Conservation (phyloP, 2,888 invertebrate species). For the Eupithecia pulchellata region DNA sequence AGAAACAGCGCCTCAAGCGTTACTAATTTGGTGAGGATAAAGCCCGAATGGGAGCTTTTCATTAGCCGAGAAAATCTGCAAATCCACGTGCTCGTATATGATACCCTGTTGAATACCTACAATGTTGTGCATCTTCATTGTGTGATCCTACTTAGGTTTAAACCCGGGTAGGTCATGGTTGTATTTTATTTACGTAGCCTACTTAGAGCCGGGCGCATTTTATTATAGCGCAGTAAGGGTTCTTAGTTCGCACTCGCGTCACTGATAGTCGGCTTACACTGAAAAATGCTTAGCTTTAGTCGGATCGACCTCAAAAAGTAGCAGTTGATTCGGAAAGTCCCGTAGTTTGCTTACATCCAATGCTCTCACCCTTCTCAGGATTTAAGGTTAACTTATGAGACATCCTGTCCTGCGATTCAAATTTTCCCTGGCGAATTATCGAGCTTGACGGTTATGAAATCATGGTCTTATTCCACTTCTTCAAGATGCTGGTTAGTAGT, state of each 20-base stretch:
- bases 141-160: slow-evolving; percentile 32
- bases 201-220: slow-evolving; percentile 30
- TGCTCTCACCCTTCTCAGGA: background rate
- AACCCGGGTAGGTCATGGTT: slow-evolving; percentile 24
- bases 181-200: slow-evolving; percentile 35
- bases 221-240: slow-evolving; percentile 28
- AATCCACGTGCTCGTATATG: slow-evolving; percentile 24
- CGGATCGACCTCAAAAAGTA: background rate
- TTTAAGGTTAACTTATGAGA: background rate
- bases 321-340: background rate
- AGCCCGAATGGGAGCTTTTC: slow-evolving; percentile 13
- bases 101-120: slow-evolving; percentile 18
- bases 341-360: background rate
- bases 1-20: background rate
- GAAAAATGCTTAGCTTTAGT: slow-evolving; percentile 5
- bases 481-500: background rate
- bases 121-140: slow-evolving; percentile 24
- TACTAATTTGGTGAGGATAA: slow-evolving; percentile 1
- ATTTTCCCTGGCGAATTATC: background rate
- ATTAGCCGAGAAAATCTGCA: slow-evolving; percentile 15
- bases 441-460: background rate
- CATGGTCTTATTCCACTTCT: background rate
- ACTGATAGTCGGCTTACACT: slow-evolving; percentile 14
- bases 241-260: slow-evolving; percentile 6
- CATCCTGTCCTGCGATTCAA: background rate